Conservation (phyloP, 1,140 invertebrate genomes). For the Zelostemma sp. region DNA sequence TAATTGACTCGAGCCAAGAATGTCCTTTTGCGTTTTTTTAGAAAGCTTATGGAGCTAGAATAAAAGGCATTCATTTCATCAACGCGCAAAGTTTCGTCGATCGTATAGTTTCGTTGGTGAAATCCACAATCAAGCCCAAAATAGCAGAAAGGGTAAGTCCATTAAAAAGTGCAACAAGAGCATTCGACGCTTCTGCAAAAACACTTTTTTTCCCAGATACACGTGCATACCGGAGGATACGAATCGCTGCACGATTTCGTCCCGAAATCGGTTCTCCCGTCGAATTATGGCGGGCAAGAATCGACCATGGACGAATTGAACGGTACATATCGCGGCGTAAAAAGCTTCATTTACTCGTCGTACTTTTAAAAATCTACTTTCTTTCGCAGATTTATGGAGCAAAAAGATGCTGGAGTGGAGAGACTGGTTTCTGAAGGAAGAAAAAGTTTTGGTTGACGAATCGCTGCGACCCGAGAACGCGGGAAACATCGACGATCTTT, state of each 20-base stretch:
- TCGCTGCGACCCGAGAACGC: slow-evolving; percentile 57
- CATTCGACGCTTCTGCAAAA: too few species aligned
- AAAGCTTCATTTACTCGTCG: slow-evolving; percentile 1
- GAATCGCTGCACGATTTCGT: slow-evolving; percentile 69
- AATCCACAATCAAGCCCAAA: slow-evolving; percentile 77
- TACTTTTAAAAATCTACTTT: slow-evolving; percentile 18
- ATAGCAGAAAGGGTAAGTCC: slow-evolving; percentile 70
- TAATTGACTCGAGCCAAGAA: too few species aligned
- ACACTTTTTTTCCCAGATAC: too few species aligned
- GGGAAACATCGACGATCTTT: slow-evolving; percentile 51
- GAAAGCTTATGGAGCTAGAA: slow-evolving; percentile 81
- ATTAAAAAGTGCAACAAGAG: too few species aligned
- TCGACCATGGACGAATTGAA: slow-evolving; percentile 51
- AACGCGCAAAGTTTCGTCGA: slow-evolving; percentile 76
- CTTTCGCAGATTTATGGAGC: slow-evolving; percentile 60
- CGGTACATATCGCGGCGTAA: slow-evolving; percentile 26
- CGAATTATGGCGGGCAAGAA: slow-evolving; percentile 69
- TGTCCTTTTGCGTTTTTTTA: too few species aligned
- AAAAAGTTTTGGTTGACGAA: slow-evolving; percentile 59
- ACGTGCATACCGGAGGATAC: slow-evolving; percentile 64
- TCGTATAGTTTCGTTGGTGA: slow-evolving; percentile 73
- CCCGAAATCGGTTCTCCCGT: slow-evolving; percentile 68
- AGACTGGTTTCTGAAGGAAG: slow-evolving; percentile 65
- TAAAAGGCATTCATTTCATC: slow-evolving; percentile 81
- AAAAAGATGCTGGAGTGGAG: slow-evolving; percentile 61